A percentile compares a stretch with the other conserved stretches of the same genome.
Evolutionary conservation across 2,113 vertebrate species (phyloP).

Genomic region (Erpornis zantholeuca): DNA sequence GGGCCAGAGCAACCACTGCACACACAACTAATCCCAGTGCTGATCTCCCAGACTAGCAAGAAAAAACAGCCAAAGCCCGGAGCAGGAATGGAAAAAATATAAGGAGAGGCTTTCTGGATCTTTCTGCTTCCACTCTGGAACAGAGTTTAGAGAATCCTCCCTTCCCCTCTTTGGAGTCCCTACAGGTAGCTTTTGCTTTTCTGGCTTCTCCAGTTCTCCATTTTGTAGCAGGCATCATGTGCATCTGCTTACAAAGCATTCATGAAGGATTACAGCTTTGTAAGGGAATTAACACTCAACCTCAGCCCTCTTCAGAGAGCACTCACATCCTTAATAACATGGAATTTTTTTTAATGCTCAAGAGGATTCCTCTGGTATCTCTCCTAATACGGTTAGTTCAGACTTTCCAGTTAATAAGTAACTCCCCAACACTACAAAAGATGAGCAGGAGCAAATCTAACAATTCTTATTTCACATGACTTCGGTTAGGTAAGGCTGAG

Average conservation of each 20-base stretch:
- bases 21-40: not conserved
- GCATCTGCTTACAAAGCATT: not conserved
- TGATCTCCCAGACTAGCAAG: not conserved
- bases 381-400: not conserved
- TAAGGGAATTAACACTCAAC: constrained; percentile 12
- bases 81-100: not conserved
- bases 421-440: not conserved
- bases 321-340: not conserved
- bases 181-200: not conserved
- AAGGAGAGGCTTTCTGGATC: not conserved
- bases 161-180: not conserved
- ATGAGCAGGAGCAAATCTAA: not conserved
- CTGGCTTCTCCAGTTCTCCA: not conserved
- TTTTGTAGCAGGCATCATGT: not conserved
- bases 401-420: not conserved
- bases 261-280: constrained; percentile 5
- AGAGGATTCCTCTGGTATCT: not conserved
- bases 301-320: not conserved
- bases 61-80: not conserved
- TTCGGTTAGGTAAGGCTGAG: not conserved
- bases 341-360: not conserved
- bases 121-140: not conserved
- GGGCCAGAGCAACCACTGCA: not conserved
- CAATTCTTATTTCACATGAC: not conserved
- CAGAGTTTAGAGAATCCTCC: not conserved